Evolutionary conservation across 92 coral and sea anemone genomes (phyloP), one percentile per base, ranked within the genome.

Genomic region (Galaxea fascicularis): DNA sequence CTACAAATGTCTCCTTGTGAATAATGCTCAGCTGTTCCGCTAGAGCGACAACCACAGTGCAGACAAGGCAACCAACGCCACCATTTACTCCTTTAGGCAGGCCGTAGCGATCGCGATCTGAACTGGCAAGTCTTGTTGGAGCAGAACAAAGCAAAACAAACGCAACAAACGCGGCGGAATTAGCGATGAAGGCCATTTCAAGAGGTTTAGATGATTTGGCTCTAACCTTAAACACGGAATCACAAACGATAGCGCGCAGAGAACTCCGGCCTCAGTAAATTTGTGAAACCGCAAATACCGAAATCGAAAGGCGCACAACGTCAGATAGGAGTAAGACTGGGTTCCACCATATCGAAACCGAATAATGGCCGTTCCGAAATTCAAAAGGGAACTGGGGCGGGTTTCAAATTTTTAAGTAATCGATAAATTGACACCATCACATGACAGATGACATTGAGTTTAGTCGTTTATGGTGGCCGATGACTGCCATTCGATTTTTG

Each of bases 41-140:
- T 22, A 96, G 26, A 7, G 98, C 95, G 5, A 94, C 94, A 11
- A 96, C 80, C 0, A 95, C 99, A 0, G 98, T 96, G 60, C 99
- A 96, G 31, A 82, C 90, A 64, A 85, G 90, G 67, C 99, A 96
- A 27, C 47, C 78, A 7, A 94, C 90, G 12, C 99, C 99, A 16
- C 99, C 99, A 49, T 94, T 96, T 6, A 93, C 95, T 0, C 99
- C 99, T 82, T 95, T 94, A 0, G 94, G 93, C 25, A 93, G 3
- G 30, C 46, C 12, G 73, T 46, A 49, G 22, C 45, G 22, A 6
- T 41, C 51, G 4, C 20, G 35, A n/a, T 15, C 46, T 20, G 67
- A 35, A 76, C 49, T 57, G 21, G 27, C 29, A 18, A 4, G 29
- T 10, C 56, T 53, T n/a, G n/a, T n/a, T 72, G 87, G 64, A 27